Evolutionary conservation across 2,113 vertebrate species (phyloP), one percentile per base, ranked within the genome.

Genomic region (Ceyx margarethae): DNA sequence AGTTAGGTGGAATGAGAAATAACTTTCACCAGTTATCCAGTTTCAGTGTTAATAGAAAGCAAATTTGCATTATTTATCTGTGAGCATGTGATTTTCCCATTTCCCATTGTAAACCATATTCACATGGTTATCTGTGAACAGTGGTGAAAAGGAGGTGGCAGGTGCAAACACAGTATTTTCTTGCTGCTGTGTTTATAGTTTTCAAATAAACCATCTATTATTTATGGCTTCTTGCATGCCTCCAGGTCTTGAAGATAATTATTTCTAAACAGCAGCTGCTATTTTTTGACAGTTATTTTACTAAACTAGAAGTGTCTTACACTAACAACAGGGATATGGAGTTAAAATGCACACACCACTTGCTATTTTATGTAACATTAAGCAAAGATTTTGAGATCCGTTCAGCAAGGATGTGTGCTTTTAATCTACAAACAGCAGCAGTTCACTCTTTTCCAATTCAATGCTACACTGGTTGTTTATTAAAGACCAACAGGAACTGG

Each of bases 241-340:
- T 91, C 6, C 14, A 76, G 46, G 86, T 73, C 35, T 58, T 81
- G 81, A 78, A 65, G 31, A n/a, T 17, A 69, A 54, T 74, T 51
- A 58, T 88, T 94, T 77, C 64, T 80, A 11, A 91, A 61, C 19
- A 92, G 64, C 71, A 91, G 61, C 72, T 77, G 71, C 66, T 85
- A 2, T 54, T 87, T 91, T 86, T 81, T 72, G 28, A 37, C 22
- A 40, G n/a, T 61, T 81, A 43, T 29, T 85, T 83, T 67, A 62
- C 46, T 71, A 60, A 81, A 67, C 33, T 29, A 71, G 48, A 79
- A 91, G 23, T 65, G 37, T 37, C n/a, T 71, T 53, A 33, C 40
- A 26, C 22, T 57, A 43, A 51, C 48, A 81, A 23, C 29, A 62
- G 3, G 12, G 69, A 46, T 16, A 15, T 16, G 8, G 58, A 19